A percentile compares a stretch with the other conserved stretches of the same genome.
phyloP scores from a whole-genome alignment of 1,140 invertebrate genomes.

The Acromyrmex heyeri region DNA sequence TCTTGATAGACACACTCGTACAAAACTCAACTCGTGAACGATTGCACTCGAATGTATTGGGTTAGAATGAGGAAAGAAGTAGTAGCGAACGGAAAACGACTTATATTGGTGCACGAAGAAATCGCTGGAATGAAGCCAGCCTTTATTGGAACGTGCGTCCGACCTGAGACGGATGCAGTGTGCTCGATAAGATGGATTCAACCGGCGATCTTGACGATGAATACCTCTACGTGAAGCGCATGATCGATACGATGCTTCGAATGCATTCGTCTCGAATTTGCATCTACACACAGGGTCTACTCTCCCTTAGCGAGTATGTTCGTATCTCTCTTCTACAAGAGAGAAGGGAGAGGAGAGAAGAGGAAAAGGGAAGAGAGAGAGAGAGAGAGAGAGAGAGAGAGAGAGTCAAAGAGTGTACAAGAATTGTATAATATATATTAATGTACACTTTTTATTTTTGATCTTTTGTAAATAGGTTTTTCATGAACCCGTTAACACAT shows the following conservation, averaged over 20 bases:
- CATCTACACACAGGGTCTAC: constrained; percentile 28
- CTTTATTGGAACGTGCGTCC: constrained; percentile 52
- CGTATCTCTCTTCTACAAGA: neutral
- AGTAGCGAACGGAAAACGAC: neutral
- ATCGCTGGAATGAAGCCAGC: constrained; percentile 57
- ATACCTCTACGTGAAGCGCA: constrained; percentile 25
- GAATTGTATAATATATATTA: constrained; percentile 28
- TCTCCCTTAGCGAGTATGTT: constrained; percentile 15
- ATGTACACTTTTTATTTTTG: constrained; percentile 22
- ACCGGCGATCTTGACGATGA: constrained; percentile 32
- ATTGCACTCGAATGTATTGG: neutral
- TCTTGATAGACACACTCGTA: neutral
- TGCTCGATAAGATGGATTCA: constrained; percentile 36
- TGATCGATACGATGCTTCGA: constrained; percentile 13
- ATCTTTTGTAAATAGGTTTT: constrained; percentile 4
- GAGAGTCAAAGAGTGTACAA: neutral
- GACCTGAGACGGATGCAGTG: constrained; percentile 43
- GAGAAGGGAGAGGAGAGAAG: neutral
- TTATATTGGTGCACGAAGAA: constrained; percentile 48
- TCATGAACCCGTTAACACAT: neutral
- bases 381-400: too few relatives aligned
- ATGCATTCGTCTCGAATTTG: constrained; percentile 37
- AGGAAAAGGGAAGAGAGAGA: neutral
- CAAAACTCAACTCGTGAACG: neutral
- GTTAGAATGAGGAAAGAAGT: neutral